These are phyloP conservation scores for Ophioninae sp. DNA, from an alignment of 2,888 invertebrate species.

Conservation along the genomic window DNA sequence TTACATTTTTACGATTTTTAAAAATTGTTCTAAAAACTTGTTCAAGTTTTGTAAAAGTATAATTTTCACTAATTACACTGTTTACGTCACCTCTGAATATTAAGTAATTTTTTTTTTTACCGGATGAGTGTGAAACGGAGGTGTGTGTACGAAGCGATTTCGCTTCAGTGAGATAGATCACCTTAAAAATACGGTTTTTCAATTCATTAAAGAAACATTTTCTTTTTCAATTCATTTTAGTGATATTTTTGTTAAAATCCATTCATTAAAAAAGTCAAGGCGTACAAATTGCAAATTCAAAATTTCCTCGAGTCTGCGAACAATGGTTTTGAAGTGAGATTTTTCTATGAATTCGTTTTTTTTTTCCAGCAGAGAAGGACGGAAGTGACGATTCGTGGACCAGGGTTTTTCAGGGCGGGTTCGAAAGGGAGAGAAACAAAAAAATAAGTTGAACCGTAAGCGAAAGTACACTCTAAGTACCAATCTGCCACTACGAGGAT, in stretches of 20 bases:
- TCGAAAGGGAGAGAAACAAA: constrained; percentile 10
- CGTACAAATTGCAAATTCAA: neutral
- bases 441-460: constrained; percentile 50
- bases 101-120: neutral
- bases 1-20: too few relatives aligned
- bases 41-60: too few relatives aligned
- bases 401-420: neutral
- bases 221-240: too few relatives aligned
- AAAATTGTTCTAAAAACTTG: too few relatives aligned
- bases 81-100: too few relatives aligned
- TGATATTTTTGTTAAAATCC: too few relatives aligned
- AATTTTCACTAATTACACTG: neutral
- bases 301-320: neutral
- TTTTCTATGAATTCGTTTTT: constrained; percentile 11
- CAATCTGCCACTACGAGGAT: constrained; percentile 60
- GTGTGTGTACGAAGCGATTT: neutral
- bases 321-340: neutral
- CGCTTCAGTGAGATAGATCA: constrained; percentile 25
- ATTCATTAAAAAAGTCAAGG: constrained; percentile 23
- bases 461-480: constrained; percentile 60
- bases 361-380: constrained; percentile 32
- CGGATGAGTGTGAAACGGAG: neutral
- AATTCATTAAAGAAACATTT: too few relatives aligned
- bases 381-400: constrained; percentile 9
- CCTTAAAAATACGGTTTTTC: constrained; percentile 34